Conservation (phyloP, 2,888 invertebrate species). For the Watsonalla cultraria region DNA sequence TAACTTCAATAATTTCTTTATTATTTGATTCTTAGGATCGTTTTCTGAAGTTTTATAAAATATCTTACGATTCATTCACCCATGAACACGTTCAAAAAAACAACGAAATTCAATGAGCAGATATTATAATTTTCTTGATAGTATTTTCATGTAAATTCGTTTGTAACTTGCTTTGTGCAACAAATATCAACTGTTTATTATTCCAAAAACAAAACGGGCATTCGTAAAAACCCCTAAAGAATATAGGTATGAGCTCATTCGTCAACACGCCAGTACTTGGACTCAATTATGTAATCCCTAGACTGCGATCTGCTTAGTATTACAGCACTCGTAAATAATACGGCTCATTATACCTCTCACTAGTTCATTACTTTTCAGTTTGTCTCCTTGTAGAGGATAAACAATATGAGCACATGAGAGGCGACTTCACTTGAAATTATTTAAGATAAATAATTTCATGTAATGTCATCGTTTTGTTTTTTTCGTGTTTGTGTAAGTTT, state of each 20-base stretch:
- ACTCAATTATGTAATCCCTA: constrained; percentile 15
- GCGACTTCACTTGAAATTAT: too few species aligned
- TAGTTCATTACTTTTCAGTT: constrained; percentile 11
- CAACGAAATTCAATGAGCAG: background rate
- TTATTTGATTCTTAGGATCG: too few species aligned
- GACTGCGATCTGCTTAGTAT: constrained; percentile 18
- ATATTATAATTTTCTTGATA: constrained; percentile 18
- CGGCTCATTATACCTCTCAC: constrained; percentile 24
- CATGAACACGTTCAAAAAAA: constrained; percentile 7
- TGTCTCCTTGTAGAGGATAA: constrained; percentile 4
- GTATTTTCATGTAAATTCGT: constrained; percentile 38
- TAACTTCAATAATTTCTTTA: too few species aligned
- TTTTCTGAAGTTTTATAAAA: too few species aligned
- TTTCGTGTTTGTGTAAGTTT: too few species aligned
- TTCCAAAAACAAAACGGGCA: constrained; percentile 30
- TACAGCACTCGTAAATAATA: constrained; percentile 22
- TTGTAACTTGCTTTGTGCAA: constrained; percentile 28
- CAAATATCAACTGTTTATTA: constrained; percentile 25
- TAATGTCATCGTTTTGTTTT: too few species aligned
- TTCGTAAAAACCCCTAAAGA: constrained; percentile 14
- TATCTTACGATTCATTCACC: too few species aligned
- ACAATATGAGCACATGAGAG: background rate
- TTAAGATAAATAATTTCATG: too few species aligned
- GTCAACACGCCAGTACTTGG: constrained; percentile 42
- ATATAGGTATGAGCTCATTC: constrained; percentile 23